These are phyloP conservation scores for Drosophila mayri DNA, from an alignment of 1,140 invertebrate species.

Conservation along the genomic window DNA sequence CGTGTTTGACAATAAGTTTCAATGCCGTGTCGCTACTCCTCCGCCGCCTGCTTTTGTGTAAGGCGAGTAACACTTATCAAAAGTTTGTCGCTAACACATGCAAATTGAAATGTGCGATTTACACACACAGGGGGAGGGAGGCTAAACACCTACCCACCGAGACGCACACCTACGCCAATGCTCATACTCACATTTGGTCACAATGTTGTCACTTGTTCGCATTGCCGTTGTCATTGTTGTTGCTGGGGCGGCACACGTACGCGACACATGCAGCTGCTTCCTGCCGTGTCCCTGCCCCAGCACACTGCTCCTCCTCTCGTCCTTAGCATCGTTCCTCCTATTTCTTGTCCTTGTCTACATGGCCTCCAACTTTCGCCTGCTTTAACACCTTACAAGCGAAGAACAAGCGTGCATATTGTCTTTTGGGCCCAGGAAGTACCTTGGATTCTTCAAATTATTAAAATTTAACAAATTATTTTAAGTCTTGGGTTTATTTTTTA, in stretches of 20 bases:
- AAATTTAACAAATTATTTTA: background rate
- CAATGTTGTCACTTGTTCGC: constrained; percentile 65
- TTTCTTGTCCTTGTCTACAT: constrained; percentile 48
- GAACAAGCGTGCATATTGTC: constrained; percentile 42
- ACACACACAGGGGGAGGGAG: constrained; percentile 9
- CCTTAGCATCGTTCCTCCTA: background rate
- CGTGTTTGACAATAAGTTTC: constrained; percentile 74
- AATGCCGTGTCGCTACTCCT: constrained; percentile 41
- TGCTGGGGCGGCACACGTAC: constrained; percentile 63
- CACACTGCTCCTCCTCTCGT: background rate
- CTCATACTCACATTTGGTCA: constrained; percentile 47
- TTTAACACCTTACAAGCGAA: constrained; percentile 78
- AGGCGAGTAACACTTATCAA: constrained; percentile 81
- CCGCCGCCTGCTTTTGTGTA: constrained; percentile 46
- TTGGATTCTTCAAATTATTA: background rate
- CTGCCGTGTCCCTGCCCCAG: background rate
- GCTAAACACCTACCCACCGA: background rate
- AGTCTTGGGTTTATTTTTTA: background rate
- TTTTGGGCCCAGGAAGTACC: background rate
- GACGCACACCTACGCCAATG: constrained; percentile 27
- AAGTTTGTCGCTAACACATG: constrained; percentile 81
- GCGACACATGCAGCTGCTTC: constrained; percentile 47
- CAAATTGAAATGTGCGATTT: constrained; percentile 81
- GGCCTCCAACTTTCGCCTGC: constrained; percentile 77
- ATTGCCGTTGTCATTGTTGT: constrained; percentile 33